phyloP scores from a whole-genome alignment of 2,113 vertebrate genomes.

The Coregonus clupeaformis region DNA sequence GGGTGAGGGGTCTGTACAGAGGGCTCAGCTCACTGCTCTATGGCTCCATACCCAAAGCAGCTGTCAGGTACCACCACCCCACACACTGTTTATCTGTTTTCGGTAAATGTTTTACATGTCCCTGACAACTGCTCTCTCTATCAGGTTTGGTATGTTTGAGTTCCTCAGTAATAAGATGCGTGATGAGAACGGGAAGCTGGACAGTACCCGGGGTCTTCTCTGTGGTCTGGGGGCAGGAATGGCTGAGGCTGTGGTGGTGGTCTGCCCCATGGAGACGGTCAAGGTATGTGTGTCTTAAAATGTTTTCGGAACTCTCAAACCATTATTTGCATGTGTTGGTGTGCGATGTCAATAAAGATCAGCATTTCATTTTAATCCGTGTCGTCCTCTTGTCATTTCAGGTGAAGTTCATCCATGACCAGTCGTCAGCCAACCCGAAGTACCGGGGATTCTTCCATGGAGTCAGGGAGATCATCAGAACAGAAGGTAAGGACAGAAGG shows the following conservation, averaged over 20 bases:
- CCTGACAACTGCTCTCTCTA: not conserved
- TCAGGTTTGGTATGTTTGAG: slow-evolving; percentile 92
- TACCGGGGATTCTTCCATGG: slow-evolving; percentile 94
- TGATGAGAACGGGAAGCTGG: slow-evolving; percentile 84
- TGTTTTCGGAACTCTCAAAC: not conserved
- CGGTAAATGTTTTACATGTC: not conserved
- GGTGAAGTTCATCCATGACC: slow-evolving; percentile 98
- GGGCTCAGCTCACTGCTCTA: slow-evolving; percentile 88
- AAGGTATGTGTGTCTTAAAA: slow-evolving; percentile 75
- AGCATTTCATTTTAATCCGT: too few relatives aligned
- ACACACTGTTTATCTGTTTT: not conserved
- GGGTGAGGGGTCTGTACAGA: slow-evolving; percentile 83
- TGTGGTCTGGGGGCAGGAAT: slow-evolving; percentile 93
- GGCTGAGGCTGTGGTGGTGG: slow-evolving; percentile 87
- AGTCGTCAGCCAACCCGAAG: slow-evolving; percentile 89
- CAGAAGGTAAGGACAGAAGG: slow-evolving; percentile 79
- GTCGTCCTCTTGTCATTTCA: slow-evolving; percentile 41
- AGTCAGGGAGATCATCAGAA: slow-evolving; percentile 86
- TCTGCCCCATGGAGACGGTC: slow-evolving; percentile 97
- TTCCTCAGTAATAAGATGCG: slow-evolving; percentile 96
- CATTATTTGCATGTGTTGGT: not conserved
- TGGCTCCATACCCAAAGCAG: slow-evolving; percentile 95
- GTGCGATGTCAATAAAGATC: too few relatives aligned
- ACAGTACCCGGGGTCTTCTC: slow-evolving; percentile 84
- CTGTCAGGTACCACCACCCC: slow-evolving; percentile 81